Evolutionary conservation across 2,888 invertebrate genomes (phyloP), one percentile per base, ranked within the genome.

Genomic region (Dorcus hopei): DNA sequence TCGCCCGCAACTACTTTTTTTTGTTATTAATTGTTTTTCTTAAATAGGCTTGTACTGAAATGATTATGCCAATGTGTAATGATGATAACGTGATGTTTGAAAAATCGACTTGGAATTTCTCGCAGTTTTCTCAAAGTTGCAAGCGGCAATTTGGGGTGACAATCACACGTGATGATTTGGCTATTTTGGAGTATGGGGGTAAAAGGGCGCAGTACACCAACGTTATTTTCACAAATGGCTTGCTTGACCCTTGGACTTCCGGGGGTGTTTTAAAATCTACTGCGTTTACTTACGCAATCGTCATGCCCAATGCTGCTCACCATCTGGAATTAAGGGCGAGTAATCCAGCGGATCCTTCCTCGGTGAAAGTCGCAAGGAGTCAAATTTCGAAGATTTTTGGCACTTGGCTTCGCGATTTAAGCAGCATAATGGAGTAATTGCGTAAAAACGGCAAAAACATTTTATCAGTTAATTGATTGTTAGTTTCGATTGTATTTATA

Each of bases 41-140:
- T 52, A 9, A 1, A 7, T 80, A 95, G 89, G 84, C 90, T 0
- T 98, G 98, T 74, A 95, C 95, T 23, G 97, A 99, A 79, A 95
- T 98, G 91, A 89, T 96, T 59, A 95, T 97, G 93, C 97, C 97
- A 0, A 87, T 91, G 82, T 97, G 97, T 77, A 47, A 47, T 3
- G 70, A 68, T 38, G 77, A 81, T 1, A 80, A 83, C 8, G 94
- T 93, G 71, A 95, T 98, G 90, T 96, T 95, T 74, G 90, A 91
- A 71, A 83, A 86, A 1, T 62, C 71, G 0, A 72, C 82, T 0
- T 97, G 95, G 95, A 83, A 93, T 78, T 82, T 88, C 53, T 82
- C 85, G 1, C 68, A 78, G 19, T 91, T 81, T 71, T 79, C 88
- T 0, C 83, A 85, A 1, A 79, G 80, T 0, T 99, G 98, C 76